phyloP scores from a whole-genome alignment of 2,797 vertebrate genomes.

The Pteronotus mesoamericanus region DNA sequence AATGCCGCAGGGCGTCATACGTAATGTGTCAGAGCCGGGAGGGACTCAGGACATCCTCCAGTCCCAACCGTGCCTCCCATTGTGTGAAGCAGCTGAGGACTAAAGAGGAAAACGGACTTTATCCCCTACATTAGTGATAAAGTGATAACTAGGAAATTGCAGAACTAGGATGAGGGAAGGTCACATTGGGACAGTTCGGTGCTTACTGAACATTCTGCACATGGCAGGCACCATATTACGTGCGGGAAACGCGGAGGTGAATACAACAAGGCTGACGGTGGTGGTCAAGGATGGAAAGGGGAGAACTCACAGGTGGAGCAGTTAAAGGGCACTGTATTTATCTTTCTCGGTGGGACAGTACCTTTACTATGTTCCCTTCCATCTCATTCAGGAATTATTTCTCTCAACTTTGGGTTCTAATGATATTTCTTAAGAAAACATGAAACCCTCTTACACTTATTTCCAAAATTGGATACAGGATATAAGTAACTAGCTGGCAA shows the following conservation, averaged over 20 bases:
- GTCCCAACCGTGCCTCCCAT: background rate
- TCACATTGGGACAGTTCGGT: background rate
- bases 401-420: background rate
- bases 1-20: background rate
- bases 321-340: background rate
- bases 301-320: background rate
- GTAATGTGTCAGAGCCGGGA: background rate
- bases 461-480: background rate
- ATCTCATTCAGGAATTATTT: background rate
- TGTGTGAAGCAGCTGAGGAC: background rate
- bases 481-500: background rate
- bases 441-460: background rate
- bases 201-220: background rate
- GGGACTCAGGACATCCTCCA: background rate
- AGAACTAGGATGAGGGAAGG: background rate
- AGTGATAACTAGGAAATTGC: background rate
- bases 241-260: background rate
- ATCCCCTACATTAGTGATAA: background rate
- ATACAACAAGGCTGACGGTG: fast-evolving
- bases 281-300: background rate
- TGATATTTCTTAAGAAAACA: conserved; percentile 9
- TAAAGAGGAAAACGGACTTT: background rate
- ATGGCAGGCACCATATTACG: background rate
- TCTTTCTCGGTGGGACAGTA: background rate
- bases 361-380: background rate